Evolutionary conservation across 1,140 invertebrate species (phyloP), one percentile per base, ranked within the genome.

Genomic region (Tenebrio molitor): DNA sequence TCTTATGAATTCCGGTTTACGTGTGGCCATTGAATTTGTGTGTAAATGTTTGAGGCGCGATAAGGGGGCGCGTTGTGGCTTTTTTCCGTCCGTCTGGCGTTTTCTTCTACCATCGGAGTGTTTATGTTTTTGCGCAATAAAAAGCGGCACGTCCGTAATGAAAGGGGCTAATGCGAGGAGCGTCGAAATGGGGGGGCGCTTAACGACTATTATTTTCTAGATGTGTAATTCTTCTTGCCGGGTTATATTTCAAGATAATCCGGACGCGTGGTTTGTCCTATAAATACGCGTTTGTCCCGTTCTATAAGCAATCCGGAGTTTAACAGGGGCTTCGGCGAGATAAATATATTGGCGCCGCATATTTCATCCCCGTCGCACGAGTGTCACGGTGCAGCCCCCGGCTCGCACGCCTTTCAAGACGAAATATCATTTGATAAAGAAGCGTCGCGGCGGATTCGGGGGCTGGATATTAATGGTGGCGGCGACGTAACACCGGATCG

Each of bases 281-380:
- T 53, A 53, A 53, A 53, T 53, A 53, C 46, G 50, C n/a, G 23
- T 58, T 58, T 58, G 50, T 58, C 50, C 23, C 50, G 50, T 58
- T 58, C 50, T 58, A 58, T 29, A 29, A 58, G 21, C 23, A 58
- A 58, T 58, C 50, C 15, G 29, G 50, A 58, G 29, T 58, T 58
- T 58, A 58, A 23, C 23, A 65, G 17, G 19, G 16, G 62, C 19
- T 65, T 65, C 62, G 21, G 15, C 62, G 19, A 65, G 33, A 41
- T 42, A 65, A 65, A 65, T 65, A 65, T 65, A 65, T 65, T 39
- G 62, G 62, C 62, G 62, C 62, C 62, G 33, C 39, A 65, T 65
- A 65, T 65, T 65, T 65, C 62, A 65, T 39, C 16, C 62, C 62
- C 39, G 62, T 65, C 62, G 17, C 50, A 19, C 10, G 23, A 15